Base-by-base conservation (phyloP, 2,113 vertebrate species). In the Callaeas wilsoni region DNA sequence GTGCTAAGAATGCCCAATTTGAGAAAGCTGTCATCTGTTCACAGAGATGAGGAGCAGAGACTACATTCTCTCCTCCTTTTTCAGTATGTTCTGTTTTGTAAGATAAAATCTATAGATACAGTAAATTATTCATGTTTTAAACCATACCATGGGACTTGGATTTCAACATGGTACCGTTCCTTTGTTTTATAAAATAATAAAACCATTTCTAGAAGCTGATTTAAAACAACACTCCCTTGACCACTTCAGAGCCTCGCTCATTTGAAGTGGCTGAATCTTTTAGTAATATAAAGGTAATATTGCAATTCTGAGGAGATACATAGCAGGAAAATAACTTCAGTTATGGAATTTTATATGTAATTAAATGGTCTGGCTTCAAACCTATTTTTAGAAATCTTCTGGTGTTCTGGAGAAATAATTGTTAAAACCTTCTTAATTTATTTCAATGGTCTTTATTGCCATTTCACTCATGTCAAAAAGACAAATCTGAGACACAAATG, bases 21-120 rank as follows among this genome's bases (percentile, higher is more conserved):
- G 79, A 86, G 90, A 90, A 96, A 94, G 70, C 85, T 90, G 79
- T 95, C 93, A 93, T 93, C 95, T 96, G 92, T 80, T 96, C 95
- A 20, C 76, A 73, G 92, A 83, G 78, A 64, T 2, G 68, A 74
- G 76, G 59, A 94, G 78, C 69, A 92, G 73, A 71, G 73, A 30
- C 22, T 92, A 26, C 67, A 23, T 92, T 92, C 79, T 84, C 88
- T 92, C 85, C 79, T 88, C 71, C 69, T 52, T 96, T 96, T 95
- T 91, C 92, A 70, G 53, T 88, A 74, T 81, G 92, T 57, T 90
- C 87, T 85, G 55, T 62, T 80, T 74, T 96, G 39, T 88, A 75
- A 88, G 87, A 90, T 30, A 70, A 81, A 94, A 94, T 95, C 77
- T 77, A 63, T 46, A 90, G 92, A 83, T 60, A 56, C 35, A 46